phyloP scores from a whole-genome alignment of 2,113 vertebrate species.

The Vanacampus margaritifer region DNA sequence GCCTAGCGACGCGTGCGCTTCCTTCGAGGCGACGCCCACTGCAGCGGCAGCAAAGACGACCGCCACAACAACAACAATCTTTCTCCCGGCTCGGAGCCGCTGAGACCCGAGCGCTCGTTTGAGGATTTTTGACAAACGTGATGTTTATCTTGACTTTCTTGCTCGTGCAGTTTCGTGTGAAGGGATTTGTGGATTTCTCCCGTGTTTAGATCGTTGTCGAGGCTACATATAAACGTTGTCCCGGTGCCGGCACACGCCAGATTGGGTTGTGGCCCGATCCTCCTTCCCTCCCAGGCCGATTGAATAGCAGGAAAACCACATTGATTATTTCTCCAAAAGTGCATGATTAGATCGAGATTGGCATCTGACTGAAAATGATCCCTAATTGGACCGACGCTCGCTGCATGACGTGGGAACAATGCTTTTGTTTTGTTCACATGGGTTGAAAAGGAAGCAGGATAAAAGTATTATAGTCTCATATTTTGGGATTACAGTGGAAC shows the following conservation, averaged over 20 bases:
- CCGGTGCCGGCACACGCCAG: neutral
- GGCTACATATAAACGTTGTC: conserved; percentile 33
- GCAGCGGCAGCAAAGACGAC: neutral
- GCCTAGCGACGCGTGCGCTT: neutral
- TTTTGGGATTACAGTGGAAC: neutral
- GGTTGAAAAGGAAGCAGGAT: neutral
- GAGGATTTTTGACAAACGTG: conserved; percentile 21
- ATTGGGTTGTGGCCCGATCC: conserved; percentile 9
- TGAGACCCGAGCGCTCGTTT: conserved; percentile 1
- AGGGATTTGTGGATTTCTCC: conserved; percentile 14
- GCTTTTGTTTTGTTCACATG: conserved; percentile 16
- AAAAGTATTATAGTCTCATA: neutral
- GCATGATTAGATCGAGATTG: conserved; percentile 45
- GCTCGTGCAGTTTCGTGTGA: conserved; percentile 36
- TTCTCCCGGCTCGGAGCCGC: neutral
- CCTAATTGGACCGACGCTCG: conserved; percentile 16
- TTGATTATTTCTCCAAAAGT: conserved; percentile 22
- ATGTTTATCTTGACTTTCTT: conserved; percentile 25
- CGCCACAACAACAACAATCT: neutral
- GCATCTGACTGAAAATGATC: conserved; percentile 3
- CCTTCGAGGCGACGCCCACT: conserved; percentile 16
- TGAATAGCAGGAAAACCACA: conserved; percentile 13
- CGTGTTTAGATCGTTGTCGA: neutral
- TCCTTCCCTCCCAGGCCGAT: neutral
- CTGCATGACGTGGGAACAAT: conserved; percentile 10